Conservation (phyloP, 2,888 invertebrate genomes). For the Helleia helle region DNA sequence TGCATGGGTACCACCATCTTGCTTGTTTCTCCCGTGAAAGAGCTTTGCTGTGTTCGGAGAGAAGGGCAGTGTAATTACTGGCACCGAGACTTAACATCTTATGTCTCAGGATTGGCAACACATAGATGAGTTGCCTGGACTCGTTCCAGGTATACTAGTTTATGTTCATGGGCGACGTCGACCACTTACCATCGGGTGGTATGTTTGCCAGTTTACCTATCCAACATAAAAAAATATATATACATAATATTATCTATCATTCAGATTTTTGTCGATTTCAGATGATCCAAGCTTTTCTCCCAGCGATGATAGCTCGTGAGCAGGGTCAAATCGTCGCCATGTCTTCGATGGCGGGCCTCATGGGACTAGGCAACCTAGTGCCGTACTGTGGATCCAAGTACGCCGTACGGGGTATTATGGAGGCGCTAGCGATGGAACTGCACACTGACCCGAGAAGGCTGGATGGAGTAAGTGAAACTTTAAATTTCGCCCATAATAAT, state of each 20-base stretch:
- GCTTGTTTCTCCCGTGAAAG: too few relatives aligned
- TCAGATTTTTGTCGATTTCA: slow-evolving; percentile 30
- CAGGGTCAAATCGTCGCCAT: slow-evolving; percentile 83
- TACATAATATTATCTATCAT: not conserved
- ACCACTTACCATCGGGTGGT: too few relatives aligned
- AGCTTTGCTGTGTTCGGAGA: too few relatives aligned
- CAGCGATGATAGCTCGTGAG: slow-evolving; percentile 79
- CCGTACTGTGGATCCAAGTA: slow-evolving; percentile 89
- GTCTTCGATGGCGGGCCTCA: slow-evolving; percentile 83
- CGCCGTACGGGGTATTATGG: slow-evolving; percentile 88
- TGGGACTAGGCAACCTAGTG: slow-evolving; percentile 81
- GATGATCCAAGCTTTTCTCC: slow-evolving; percentile 83
- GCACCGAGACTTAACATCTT: too few relatives aligned
- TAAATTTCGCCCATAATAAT: too few relatives aligned
- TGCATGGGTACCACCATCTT: too few relatives aligned
- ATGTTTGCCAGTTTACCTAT: too few relatives aligned
- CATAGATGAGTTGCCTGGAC: too few relatives aligned
- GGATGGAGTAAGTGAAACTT: not conserved
- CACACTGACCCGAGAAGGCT: slow-evolving; percentile 45
- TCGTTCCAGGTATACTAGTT: too few relatives aligned
- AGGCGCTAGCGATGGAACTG: slow-evolving; percentile 83
- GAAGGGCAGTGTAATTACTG: too few relatives aligned
- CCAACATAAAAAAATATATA: not conserved
- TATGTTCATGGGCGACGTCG: too few relatives aligned
- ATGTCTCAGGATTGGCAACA: too few relatives aligned